These are phyloP conservation scores for Pholis gunnellus DNA, from an alignment of 2,113 vertebrate genomes.

Conservation along the genomic window DNA sequence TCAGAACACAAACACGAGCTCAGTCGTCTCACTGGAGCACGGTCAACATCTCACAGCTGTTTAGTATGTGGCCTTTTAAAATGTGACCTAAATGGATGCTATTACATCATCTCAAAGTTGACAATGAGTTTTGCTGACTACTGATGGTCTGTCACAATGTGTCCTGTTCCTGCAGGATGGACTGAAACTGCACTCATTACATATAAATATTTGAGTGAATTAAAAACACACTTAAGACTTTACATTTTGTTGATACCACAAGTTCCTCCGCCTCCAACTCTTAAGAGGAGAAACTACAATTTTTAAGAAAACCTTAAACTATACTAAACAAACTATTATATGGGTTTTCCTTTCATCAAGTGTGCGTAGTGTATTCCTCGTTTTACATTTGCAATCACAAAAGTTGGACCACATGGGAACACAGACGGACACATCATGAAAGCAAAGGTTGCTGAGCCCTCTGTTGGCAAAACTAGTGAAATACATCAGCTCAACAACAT, in stretches of 20 bases:
- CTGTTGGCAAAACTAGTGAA: slow-evolving; percentile 71
- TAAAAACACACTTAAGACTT: not conserved
- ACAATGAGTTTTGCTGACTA: slow-evolving; percentile 30
- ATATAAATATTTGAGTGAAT: not conserved
- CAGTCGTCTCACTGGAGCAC: slow-evolving; percentile 31
- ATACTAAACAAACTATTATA: not conserved
- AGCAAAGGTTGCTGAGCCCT: slow-evolving; percentile 72
- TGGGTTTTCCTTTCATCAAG: not conserved
- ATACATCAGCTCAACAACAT: not conserved
- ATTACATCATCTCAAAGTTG: slow-evolving; percentile 46
- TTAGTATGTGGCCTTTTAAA: slow-evolving; percentile 51
- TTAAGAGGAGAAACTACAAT: not conserved
- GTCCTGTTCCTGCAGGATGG: slow-evolving; percentile 10
- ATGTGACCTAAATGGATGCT: slow-evolving; percentile 40
- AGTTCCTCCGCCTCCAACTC: not conserved
- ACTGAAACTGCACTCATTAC: not conserved
- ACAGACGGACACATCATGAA: not conserved
- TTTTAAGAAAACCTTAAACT: not conserved
- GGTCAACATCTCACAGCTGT: slow-evolving; percentile 59
- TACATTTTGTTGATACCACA: not conserved
- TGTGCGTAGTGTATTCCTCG: not conserved
- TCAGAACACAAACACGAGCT: slow-evolving; percentile 29
- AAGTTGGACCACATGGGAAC: not conserved
- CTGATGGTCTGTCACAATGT: not conserved
- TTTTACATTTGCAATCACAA: slow-evolving; percentile 12